phyloP scores from a whole-genome alignment of 2,888 invertebrate genomes.

The Luffia ferchaultella region DNA sequence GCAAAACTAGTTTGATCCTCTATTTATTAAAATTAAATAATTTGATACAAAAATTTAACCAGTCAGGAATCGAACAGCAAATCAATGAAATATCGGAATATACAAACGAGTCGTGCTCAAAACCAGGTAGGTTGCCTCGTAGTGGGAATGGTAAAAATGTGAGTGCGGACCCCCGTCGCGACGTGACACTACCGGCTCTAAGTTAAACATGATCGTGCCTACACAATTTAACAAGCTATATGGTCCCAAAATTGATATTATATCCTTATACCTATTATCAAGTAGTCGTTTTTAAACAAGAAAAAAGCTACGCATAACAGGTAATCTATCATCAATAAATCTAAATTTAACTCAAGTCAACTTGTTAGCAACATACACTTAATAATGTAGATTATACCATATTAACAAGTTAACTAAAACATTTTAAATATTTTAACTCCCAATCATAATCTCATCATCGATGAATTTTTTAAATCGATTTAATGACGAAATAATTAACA shows the following conservation, averaged over 20 bases:
- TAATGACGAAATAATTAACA: background rate
- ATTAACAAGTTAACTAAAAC: too few relatives aligned
- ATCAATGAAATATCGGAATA: background rate
- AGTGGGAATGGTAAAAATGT: slow-evolving; percentile 44
- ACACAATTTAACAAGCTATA: background rate
- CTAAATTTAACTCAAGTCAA: too few relatives aligned
- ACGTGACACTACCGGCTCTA: slow-evolving; percentile 33
- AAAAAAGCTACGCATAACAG: too few relatives aligned
- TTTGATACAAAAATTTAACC: background rate
- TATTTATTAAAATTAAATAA: too few relatives aligned
- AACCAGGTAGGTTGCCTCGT: slow-evolving; percentile 34
- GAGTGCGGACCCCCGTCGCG: slow-evolving; percentile 38
- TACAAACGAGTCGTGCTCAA: background rate
- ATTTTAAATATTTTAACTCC: too few relatives aligned
- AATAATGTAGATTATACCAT: too few relatives aligned
- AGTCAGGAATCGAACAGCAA: background rate
- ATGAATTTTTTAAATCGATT: background rate
- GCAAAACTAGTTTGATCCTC: too few relatives aligned
- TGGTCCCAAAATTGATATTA: background rate
- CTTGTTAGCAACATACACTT: too few relatives aligned
- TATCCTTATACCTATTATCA: background rate
- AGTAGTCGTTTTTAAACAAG: too few relatives aligned
- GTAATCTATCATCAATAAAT: too few relatives aligned
- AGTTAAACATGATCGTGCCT: too few relatives aligned
- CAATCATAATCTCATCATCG: too few relatives aligned